Conservation (phyloP, 2,797 vertebrate species). For the Botia almorhae region DNA sequence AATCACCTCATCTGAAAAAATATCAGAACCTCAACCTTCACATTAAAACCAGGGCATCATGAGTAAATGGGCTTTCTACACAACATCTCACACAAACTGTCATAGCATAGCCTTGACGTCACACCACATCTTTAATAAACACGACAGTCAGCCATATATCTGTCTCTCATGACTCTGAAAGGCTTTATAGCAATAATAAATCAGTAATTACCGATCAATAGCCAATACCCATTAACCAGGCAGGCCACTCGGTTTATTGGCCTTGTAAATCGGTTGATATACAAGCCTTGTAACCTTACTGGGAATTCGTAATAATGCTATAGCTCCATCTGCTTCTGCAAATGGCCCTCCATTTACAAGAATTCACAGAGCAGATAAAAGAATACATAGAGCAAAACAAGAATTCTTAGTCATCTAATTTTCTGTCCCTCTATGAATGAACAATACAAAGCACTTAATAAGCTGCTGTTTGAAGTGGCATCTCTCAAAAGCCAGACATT, state of each 20-base stretch:
- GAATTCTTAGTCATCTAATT: constrained; percentile 12
- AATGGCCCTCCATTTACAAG: constrained; percentile 27
- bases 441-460: constrained; percentile 23
- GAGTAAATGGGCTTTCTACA: constrained; percentile 24
- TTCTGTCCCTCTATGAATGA: constrained; percentile 5
- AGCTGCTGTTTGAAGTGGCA: background rate
- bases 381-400: background rate
- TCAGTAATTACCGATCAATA: constrained; percentile 45
- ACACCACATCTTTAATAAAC: background rate
- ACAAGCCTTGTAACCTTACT: background rate
- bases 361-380: constrained; percentile 8
- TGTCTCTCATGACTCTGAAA: too few species aligned
- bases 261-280: background rate
- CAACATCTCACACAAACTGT: constrained; percentile 1
- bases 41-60: constrained; percentile 11
- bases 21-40: constrained; percentile 8
- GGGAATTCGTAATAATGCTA: constrained; percentile 2
- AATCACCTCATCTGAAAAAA: constrained; percentile 37
- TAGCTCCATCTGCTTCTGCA: background rate
- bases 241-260: constrained; percentile 32
- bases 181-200: too few species aligned
- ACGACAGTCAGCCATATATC: too few species aligned
- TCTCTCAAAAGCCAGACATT: constrained; percentile 9
- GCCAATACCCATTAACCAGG: constrained; percentile 45
- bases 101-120: background rate